Evolutionary conservation across 2,797 vertebrate species (phyloP).

Genomic region (Leuciscus waleckii): DNA sequence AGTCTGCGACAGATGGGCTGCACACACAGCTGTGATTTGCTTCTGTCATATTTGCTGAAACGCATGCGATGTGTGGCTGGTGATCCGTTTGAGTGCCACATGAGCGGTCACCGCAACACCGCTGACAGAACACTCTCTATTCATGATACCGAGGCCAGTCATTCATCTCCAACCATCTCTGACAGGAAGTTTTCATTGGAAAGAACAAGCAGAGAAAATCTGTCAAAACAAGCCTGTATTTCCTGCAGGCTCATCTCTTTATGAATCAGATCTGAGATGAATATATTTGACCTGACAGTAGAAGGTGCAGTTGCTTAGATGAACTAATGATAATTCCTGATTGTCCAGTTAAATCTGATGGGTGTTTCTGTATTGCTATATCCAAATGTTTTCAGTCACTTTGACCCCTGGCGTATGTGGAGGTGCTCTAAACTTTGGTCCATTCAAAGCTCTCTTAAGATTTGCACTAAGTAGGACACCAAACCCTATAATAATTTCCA

Average conservation of each 20-base stretch:
- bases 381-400: neutral
- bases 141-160: conserved; percentile 27
- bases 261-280: conserved; percentile 30
- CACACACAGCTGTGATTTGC: conserved; percentile 75
- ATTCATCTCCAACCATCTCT: neutral
- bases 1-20: conserved; percentile 58
- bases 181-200: conserved; percentile 29
- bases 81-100: conserved; percentile 57
- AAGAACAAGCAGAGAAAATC: conserved; percentile 59
- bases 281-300: conserved; percentile 10
- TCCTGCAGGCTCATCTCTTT: conserved; percentile 28
- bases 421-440: neutral
- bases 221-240: conserved; percentile 52
- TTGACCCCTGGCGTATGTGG: neutral
- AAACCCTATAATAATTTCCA: conserved; percentile 16
- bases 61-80: conserved; percentile 63
- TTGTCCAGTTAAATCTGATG: neutral
- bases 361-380: neutral
- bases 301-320: neutral
- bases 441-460: neutral
- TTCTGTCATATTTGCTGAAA: conserved; percentile 60
- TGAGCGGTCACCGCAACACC: conserved; percentile 32
- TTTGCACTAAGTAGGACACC: neutral
- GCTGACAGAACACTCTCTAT: conserved; percentile 22
- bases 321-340: neutral